Conservation (phyloP, 2,797 vertebrate species). For the Sebastes diaconus region DNA sequence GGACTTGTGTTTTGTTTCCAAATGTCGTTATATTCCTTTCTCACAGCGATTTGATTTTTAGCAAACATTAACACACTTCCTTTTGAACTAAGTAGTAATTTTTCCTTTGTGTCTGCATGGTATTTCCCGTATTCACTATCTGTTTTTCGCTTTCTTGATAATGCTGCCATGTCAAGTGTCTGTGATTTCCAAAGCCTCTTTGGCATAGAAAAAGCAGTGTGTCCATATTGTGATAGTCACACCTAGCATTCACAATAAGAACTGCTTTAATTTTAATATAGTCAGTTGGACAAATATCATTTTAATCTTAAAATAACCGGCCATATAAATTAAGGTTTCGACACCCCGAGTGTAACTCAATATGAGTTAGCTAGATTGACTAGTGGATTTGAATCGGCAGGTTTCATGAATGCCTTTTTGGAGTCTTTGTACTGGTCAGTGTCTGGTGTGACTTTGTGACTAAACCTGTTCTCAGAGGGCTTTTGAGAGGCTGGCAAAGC, state of each 20-base stretch:
- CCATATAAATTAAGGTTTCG: neutral
- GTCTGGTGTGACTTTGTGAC: conserved; percentile 47
- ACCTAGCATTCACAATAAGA: neutral
- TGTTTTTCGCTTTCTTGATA: neutral
- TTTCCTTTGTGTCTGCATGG: neutral
- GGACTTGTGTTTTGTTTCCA: neutral
- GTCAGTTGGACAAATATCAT: neutral
- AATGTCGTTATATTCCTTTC: neutral
- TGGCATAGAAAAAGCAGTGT: neutral
- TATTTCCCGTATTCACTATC: neutral
- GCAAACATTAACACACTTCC: neutral
- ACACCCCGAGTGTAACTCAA: neutral
- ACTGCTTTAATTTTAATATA: neutral
- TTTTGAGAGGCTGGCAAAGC: conserved; percentile 39
- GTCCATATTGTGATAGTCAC: neutral
- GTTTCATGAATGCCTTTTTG: neutral
- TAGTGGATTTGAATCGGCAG: neutral
- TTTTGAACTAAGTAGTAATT: neutral
- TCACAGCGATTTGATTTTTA: neutral
- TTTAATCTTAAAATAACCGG: neutral
- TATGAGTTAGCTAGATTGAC: neutral
- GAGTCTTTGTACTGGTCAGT: conserved; percentile 27
- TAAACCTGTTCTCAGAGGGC: neutral
- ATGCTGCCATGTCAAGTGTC: neutral
- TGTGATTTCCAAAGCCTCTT: neutral